Evolutionary conservation across 2,113 vertebrate genomes (phyloP), one percentile per base, ranked within the genome.

Genomic region (Oryzias curvinotus): DNA sequence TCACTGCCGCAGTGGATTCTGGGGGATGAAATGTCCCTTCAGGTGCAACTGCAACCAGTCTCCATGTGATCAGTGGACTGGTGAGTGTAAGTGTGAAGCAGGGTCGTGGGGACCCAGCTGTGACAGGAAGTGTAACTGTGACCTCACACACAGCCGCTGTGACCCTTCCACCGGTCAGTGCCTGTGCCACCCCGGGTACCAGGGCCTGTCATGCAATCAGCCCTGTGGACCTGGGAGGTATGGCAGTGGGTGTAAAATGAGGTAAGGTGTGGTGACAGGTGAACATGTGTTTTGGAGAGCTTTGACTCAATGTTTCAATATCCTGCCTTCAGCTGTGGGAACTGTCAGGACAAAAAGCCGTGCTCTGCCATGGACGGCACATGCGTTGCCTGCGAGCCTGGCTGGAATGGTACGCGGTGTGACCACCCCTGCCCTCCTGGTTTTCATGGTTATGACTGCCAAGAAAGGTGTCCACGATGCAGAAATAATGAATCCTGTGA

Each of bases 351-450:
- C 64, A 82, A 79, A 14, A 78, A 83, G 58, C 61, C 87, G 0
- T 99, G 97, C 71, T 93, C 93, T 0, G 60, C 84, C 0, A 74
- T 90, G n/a, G 92, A 96, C 0, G 97, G 97, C 0, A 78, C 66
- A 63, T 99, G 97, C 62, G 70, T 58, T 1, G 90, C 92, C 68
- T 99, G 97, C 16, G 80, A 90, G 44, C 89, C 93, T 0, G 97
- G 97, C 54, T 98, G 96, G 96, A 96, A 93, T 0, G 95, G 96
- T 0, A 94, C 93, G 0, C 93, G 47, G 8, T 99, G 97, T 54
- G 82, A 93, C 62, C 89, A 78, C 25, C 88, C 54, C 4, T 99
- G 97, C 43, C 60, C 69, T 0, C 23, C 79, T 0, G 96, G 95
- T 46, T 91, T 83, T 66, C 83, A 95, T 1, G 96, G 97, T 0